Evolutionary conservation across 2,797 vertebrate species (phyloP), one percentile per base, ranked within the genome.

Genomic region (Spatula versicolor): DNA sequence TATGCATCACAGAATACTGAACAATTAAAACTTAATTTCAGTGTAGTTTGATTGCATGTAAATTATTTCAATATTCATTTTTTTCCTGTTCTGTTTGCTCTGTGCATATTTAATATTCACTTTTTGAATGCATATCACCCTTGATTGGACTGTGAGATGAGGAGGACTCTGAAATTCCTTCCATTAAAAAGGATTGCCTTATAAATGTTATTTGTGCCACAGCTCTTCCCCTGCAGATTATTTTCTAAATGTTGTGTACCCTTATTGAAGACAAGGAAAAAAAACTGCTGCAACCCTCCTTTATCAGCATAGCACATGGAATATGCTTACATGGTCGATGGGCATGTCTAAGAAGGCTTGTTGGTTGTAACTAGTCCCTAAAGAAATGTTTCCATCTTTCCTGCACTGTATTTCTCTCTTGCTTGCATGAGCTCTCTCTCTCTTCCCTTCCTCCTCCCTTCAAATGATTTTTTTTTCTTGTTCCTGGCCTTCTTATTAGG

Each of bases 11-110:
- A 87, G 92, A 96, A 93, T 97, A 95, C 92, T 81, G 88, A 96
- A 97, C 97, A 97, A 96, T 97, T 97, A 96, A 96, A 97, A 95
- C 88, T 96, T 97, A 85, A 96, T 97, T 97, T 96, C 93, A 75
- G 94, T 82, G 89, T 92, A 81, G 90, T 96, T 95, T 96, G 95
- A 96, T 96, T 96, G 71, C 94, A 96, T 97, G 96, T 95, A 96
- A 95, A 94, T 96, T 77, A 92, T 96, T 95, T 95, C 95, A 97
- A 93, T 96, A 96, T 97, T 96, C 95, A 93, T 97, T 96, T 96
- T 71, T 95, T 86, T 87, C 90, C 94, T 95, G 95, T 96, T 96
- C 96, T 94, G 83, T 95, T 97, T 96, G 60, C 95, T 94, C 82
- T 33, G 86, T 95, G 93, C 79, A 88, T 96, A 93, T 96, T 97